Evolutionary conservation across 2,888 invertebrate genomes (phyloP).

Genomic region (Drosophila longiperda): DNA sequence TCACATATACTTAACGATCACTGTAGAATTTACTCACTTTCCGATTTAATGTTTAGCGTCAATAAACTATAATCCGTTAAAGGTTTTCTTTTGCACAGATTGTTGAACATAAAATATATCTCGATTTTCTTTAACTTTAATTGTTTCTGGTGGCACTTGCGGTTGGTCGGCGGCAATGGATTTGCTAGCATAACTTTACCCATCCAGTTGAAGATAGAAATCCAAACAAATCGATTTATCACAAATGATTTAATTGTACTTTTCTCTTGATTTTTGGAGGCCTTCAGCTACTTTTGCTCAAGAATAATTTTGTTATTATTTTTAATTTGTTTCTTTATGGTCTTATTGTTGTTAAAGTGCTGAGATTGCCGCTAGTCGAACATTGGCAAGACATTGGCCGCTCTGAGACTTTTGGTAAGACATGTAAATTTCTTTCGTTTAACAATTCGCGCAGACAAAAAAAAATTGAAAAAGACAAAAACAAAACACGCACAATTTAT

Average conservation of each 20-base stretch:
- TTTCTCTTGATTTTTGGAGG: conserved; percentile 1
- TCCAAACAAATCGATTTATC: conserved; percentile 31
- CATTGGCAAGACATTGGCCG: conserved; percentile 38
- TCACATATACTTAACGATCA: conserved; percentile 1
- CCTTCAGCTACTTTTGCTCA: neutral
- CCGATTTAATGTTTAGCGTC: conserved; percentile 54
- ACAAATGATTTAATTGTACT: conserved; percentile 2
- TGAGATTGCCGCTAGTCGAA: conserved; percentile 55
- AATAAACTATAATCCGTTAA: conserved; percentile 66
- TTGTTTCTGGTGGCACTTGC: conserved; percentile 66
- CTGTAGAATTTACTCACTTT: conserved; percentile 56
- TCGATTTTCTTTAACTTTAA: conserved; percentile 80
- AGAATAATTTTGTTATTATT: conserved; percentile 18
- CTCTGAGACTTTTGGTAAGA: conserved; percentile 63
- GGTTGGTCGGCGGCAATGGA: conserved; percentile 59
- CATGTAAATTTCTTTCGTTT: conserved; percentile 64
- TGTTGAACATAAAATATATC: conserved; percentile 83
- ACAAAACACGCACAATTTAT: conserved; percentile 17
- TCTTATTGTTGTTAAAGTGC: conserved; percentile 43
- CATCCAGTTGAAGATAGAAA: conserved; percentile 67
- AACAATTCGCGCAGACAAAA: conserved; percentile 49
- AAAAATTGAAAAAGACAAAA: conserved; percentile 27
- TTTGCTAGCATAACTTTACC: conserved; percentile 83
- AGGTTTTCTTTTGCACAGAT: conserved; percentile 83
- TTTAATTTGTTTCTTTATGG: neutral